A percentile compares a stretch with the other conserved stretches of the same genome.
phyloP scores from a whole-genome alignment of 2,113 vertebrate species.

The Illadopsis cleaveri region DNA sequence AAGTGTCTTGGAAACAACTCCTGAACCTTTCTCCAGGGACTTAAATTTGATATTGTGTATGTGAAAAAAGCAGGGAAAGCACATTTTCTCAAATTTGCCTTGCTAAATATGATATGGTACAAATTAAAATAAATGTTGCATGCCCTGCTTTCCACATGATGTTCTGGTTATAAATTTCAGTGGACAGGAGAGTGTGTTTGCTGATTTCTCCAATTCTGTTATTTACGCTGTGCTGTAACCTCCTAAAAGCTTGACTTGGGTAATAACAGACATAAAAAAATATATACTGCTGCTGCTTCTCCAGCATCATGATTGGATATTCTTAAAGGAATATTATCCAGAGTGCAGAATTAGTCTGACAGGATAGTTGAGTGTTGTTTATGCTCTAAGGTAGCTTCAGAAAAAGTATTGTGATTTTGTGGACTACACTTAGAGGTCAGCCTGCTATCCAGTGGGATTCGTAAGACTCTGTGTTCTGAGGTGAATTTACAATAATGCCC shows the following conservation, averaged over 20 bases:
- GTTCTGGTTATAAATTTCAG: constrained; percentile 13
- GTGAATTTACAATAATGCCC: neutral
- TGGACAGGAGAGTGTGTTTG: neutral
- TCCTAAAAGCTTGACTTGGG: neutral
- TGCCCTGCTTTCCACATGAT: neutral
- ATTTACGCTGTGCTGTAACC: neutral
- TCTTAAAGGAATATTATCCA: neutral
- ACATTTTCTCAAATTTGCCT: constrained; percentile 27
- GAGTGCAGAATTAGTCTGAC: neutral
- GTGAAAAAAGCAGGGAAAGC: constrained; percentile 11
- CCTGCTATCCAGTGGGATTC: neutral
- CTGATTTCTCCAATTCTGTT: neutral
- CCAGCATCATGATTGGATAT: neutral
- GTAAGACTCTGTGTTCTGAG: neutral
- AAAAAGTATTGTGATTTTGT: neutral
- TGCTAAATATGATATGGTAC: neutral
- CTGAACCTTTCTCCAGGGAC: constrained; percentile 4
- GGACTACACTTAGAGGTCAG: neutral
- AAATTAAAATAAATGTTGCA: constrained; percentile 18
- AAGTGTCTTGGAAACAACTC: neutral
- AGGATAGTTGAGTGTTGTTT: neutral
- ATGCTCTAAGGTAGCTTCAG: neutral
- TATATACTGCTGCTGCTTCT: neutral
- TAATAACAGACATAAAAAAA: neutral
- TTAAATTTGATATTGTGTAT: neutral